phyloP scores from a whole-genome alignment of 2,797 vertebrate species.

The Chaetodon trifasciatus region DNA sequence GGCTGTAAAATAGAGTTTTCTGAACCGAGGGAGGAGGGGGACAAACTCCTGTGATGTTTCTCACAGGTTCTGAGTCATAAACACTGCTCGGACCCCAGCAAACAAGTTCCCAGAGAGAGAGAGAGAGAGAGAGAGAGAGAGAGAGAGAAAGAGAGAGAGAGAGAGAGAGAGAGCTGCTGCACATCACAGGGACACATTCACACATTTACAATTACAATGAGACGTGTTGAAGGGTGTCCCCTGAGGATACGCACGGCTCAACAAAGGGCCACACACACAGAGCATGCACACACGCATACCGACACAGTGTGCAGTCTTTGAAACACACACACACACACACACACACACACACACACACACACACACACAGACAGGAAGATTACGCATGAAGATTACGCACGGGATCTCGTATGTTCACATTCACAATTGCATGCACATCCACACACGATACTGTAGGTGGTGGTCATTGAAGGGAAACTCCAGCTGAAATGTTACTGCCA shows the following conservation, averaged over 20 bases:
- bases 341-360: no score
- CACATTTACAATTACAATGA: conserved; percentile 78
- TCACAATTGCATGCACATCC: not conserved
- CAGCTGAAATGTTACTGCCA: not conserved
- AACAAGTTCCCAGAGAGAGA: conserved; percentile 53
- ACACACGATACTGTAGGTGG: not conserved
- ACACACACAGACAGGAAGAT: conserved; percentile 10
- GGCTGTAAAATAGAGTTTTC: conserved; percentile 63
- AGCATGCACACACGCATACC: conserved; percentile 38
- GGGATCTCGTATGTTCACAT: not conserved
- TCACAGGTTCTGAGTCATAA: conserved; percentile 77
- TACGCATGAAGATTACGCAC: conserved; percentile 18
- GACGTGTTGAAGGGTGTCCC: conserved; percentile 66
- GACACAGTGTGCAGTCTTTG: conserved; percentile 18
- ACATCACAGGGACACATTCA: conserved; percentile 66
- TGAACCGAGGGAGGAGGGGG: conserved; percentile 25
- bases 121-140: conserved; percentile 19
- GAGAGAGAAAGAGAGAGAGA: conserved; percentile 21
- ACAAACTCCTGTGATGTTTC: conserved; percentile 70
- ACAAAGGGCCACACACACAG: conserved; percentile 66
- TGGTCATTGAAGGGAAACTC: not conserved
- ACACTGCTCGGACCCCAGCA: conserved; percentile 33
- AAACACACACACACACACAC: conserved; percentile 1
- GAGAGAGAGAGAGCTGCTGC: conserved; percentile 13
- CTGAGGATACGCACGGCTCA: conserved; percentile 58